A percentile compares a stretch with the other conserved stretches of the same genome.
phyloP scores from a whole-genome alignment of 2,113 vertebrate species.

The Rhinopomastus cyanomelas region DNA sequence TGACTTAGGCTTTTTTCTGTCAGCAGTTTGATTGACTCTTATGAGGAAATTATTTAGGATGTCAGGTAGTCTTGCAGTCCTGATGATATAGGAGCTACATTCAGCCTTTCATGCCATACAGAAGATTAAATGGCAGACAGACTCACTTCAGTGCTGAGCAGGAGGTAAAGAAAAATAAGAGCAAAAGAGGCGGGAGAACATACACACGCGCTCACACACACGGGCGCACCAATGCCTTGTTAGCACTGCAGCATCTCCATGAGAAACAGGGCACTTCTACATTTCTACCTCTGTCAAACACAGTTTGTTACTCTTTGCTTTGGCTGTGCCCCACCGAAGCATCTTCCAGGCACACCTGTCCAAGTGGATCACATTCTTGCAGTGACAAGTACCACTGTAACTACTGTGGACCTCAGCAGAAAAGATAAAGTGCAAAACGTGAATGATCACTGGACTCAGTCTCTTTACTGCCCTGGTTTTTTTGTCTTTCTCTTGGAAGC shows the following conservation, averaged over 20 bases:
- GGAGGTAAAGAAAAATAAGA: conserved; percentile 32
- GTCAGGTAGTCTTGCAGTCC: background rate
- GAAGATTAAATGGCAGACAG: conserved; percentile 31
- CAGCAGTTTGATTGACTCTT: background rate
- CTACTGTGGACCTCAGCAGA: conserved; percentile 47
- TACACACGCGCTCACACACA: background rate
- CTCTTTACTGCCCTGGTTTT: conserved; percentile 67
- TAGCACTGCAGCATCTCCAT: conserved; percentile 30
- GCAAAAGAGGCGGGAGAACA: conserved; percentile 41
- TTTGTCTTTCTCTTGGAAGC: conserved; percentile 68
- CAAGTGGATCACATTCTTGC: conserved; percentile 7
- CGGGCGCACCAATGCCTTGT: conserved; percentile 7
- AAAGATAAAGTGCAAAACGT: conserved; percentile 54
- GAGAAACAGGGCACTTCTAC: background rate
- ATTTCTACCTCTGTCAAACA: conserved; percentile 14
- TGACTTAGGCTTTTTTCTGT: conserved; percentile 39
- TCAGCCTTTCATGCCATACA: background rate
- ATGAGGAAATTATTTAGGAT: conserved; percentile 18
- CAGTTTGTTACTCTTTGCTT: background rate
- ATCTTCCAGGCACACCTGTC: conserved; percentile 17
- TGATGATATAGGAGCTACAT: conserved; percentile 5
- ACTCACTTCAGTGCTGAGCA: conserved; percentile 36
- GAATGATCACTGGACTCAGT: background rate
- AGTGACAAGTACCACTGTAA: conserved; percentile 10
- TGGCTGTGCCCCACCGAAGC: conserved; percentile 9